These are phyloP conservation scores for Pampus argenteus DNA, from an alignment of 2,797 vertebrate species.

Conservation along the genomic window DNA sequence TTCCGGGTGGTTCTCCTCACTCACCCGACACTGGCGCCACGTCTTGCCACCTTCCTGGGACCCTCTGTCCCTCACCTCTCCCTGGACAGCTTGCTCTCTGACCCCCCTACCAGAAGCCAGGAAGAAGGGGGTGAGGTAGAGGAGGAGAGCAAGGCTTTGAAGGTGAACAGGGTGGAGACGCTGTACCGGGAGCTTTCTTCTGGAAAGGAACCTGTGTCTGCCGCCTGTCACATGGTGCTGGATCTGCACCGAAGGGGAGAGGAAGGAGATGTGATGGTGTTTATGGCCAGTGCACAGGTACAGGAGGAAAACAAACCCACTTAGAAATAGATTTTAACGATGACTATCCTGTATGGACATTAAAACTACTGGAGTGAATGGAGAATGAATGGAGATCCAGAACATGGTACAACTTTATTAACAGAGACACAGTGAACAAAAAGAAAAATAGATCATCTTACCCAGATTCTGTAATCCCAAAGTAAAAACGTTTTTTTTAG, in stretches of 20 bases:
- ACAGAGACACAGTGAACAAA: too few species aligned
- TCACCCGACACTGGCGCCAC: constrained; percentile 81
- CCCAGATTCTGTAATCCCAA: too few species aligned
- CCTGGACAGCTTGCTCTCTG: constrained; percentile 52
- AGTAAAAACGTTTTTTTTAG: too few species aligned
- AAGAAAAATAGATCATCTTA: too few species aligned
- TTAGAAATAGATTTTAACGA: not conserved
- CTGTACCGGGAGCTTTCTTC: constrained; percentile 82
- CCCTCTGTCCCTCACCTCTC: constrained; percentile 83
- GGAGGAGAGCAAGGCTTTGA: not conserved
- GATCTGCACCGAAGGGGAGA: constrained; percentile 88
- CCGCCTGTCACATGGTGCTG: constrained; percentile 90
- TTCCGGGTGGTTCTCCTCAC: constrained; percentile 92
- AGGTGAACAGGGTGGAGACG: constrained; percentile 54
- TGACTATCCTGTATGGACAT: not conserved
- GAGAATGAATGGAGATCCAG: too few species aligned
- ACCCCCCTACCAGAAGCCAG: not conserved
- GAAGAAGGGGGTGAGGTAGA: not conserved
- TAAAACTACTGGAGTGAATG: too few species aligned
- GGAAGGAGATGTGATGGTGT: constrained; percentile 90
- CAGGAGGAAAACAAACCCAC: not conserved
- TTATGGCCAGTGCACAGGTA: constrained; percentile 93
- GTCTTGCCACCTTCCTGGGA: constrained; percentile 86
- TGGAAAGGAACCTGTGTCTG: constrained; percentile 70
- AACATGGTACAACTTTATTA: too few species aligned